phyloP scores from a whole-genome alignment of 1,140 invertebrate genomes.

The Drosophila mayri region DNA sequence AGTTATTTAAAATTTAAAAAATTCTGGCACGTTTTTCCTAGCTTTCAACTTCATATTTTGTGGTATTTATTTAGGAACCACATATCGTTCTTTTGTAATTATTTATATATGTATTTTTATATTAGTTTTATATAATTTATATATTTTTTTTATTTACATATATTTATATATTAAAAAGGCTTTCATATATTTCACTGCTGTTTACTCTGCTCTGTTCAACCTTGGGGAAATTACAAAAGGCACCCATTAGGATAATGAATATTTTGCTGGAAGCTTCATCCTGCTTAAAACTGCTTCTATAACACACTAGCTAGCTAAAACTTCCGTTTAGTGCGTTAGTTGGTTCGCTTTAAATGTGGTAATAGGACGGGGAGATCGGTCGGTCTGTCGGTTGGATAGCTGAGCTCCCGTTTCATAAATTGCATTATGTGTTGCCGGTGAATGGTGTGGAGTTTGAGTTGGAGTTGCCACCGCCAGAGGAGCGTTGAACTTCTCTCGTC shows the following conservation, averaged over 20 bases:
- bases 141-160: not conserved
- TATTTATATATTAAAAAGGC: not conserved
- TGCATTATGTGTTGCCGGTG: slow-evolving; percentile 58
- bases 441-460: slow-evolving; percentile 6
- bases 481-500: slow-evolving; percentile 64
- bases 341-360: slow-evolving; percentile 39
- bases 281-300: not conserved
- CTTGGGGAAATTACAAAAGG: not conserved
- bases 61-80: not conserved
- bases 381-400: slow-evolving; percentile 6
- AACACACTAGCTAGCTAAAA: slow-evolving; percentile 29
- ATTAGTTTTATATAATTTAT: no score
- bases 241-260: slow-evolving; percentile 15
- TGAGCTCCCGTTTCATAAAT: slow-evolving; percentile 69
- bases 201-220: not conserved
- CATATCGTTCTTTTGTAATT: not conserved
- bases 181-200: not conserved
- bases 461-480: slow-evolving; percentile 39
- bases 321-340: slow-evolving; percentile 62
- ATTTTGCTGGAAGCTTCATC: not conserved
- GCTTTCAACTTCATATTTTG: not conserved
- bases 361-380: not conserved
- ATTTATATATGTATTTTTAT: not conserved
- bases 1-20: slow-evolving; percentile 7
- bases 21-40: not conserved